These are phyloP conservation scores for Loriculus beryllinus DNA, from an alignment of 2,797 vertebrate genomes.

Conservation along the genomic window DNA sequence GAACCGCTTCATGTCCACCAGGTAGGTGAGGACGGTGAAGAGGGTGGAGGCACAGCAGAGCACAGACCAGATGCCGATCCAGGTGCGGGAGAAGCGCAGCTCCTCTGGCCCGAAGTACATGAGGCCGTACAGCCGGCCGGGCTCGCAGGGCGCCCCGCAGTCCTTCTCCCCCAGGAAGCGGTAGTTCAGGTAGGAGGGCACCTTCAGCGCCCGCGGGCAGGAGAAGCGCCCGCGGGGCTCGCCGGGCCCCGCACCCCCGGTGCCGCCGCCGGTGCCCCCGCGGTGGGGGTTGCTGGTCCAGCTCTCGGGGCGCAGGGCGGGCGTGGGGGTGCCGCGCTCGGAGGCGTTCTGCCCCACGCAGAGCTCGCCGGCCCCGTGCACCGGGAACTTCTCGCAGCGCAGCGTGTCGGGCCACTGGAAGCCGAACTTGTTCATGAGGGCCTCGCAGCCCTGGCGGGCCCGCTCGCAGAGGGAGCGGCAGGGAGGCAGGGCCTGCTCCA, in stretches of 20 bases:
- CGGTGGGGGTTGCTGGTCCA: conserved; percentile 79
- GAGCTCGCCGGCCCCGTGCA: conserved; percentile 90
- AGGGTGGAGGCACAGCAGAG: conserved; percentile 92
- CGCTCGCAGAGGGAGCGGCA: conserved; percentile 91
- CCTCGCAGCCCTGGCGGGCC: conserved; percentile 91
- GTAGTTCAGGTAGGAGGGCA: conserved; percentile 92
- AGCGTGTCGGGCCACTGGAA: conserved; percentile 94
- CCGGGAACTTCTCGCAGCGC: conserved; percentile 91
- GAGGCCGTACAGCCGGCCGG: conserved; percentile 83
- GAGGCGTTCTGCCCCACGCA: conserved; percentile 95
- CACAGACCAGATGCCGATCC: conserved; percentile 95
- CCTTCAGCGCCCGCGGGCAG: conserved; percentile 85
- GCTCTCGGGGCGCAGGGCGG: conserved; percentile 72
- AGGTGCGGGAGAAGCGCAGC: conserved; percentile 88
- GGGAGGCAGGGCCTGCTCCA: conserved; percentile 89
- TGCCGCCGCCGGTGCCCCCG: conserved; percentile 20
- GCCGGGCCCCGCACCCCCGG: conserved; percentile 24
- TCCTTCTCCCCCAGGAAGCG: conserved; percentile 92
- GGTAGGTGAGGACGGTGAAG: conserved; percentile 93
- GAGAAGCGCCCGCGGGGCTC: conserved; percentile 71
- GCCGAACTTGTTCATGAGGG: conserved; percentile 96
- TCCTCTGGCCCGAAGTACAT: conserved; percentile 95
- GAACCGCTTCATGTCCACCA: conserved; percentile 97
- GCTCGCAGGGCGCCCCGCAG: conserved; percentile 92
- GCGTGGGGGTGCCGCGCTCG: conserved; percentile 81